Percentiles rank a stretch among this genome's conserved stretches.
phyloP scores from a whole-genome alignment of 2,797 vertebrate genomes.

The Pangasius mekongensis region DNA sequence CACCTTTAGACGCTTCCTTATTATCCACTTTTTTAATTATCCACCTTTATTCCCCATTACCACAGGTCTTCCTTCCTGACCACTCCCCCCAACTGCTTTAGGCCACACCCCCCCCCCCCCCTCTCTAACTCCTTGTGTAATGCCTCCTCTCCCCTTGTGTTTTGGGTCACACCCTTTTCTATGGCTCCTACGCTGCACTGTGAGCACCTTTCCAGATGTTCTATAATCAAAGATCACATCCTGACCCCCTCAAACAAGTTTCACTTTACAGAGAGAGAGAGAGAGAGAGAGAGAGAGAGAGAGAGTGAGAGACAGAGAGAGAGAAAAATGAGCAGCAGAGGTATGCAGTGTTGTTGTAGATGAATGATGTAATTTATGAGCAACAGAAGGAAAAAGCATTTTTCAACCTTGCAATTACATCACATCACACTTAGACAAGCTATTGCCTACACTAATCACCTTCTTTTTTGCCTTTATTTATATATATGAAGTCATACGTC shows the following conservation, averaged over 20 bases:
- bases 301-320: conserved; percentile 4
- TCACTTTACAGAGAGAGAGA: background rate
- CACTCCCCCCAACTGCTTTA: background rate
- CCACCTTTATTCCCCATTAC: background rate
- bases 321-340: background rate
- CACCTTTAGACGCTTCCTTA: background rate
- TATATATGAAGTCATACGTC: conserved; percentile 17
- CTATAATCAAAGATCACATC: background rate
- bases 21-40: too few species aligned
- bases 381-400: conserved; percentile 7
- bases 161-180: background rate
- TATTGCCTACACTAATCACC: conserved; percentile 15
- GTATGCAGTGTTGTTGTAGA: conserved; percentile 12
- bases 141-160: background rate
- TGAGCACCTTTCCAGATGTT: background rate
- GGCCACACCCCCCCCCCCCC: background rate
- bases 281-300: background rate
- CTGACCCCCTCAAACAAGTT: background rate
- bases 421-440: conserved; percentile 6
- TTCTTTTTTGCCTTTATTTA: conserved; percentile 27
- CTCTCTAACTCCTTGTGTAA: background rate
- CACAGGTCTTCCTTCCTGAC: background rate
- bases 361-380: conserved; percentile 26
- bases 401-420: conserved; percentile 24
- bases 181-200: background rate